A percentile compares a stretch with the other conserved stretches of the same genome.
Evolutionary conservation across 2,797 vertebrate genomes (phyloP).

Genomic region (Eospalax fontanierii): DNA sequence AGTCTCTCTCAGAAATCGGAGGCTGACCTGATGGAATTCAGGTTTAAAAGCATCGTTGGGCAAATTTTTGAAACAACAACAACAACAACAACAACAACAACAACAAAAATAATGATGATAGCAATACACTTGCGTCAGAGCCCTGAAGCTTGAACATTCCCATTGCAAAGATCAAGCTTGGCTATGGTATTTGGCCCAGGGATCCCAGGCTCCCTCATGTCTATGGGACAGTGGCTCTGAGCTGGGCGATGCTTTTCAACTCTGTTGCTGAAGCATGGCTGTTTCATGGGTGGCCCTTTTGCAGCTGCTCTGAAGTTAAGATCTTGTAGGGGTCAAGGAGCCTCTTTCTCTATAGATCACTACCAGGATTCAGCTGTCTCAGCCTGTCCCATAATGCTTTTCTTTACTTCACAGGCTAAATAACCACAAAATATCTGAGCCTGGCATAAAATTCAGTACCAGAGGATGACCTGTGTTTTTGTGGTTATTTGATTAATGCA

Average conservation of each 20-base stretch:
- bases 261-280: neutral
- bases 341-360: neutral
- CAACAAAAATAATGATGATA: neutral
- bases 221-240: neutral
- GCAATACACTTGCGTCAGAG: neutral
- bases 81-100: too few relatives aligned
- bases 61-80: constrained; percentile 23
- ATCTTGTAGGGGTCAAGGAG: neutral
- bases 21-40: neutral
- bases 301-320: neutral
- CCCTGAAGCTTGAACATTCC: neutral
- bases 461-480: neutral
- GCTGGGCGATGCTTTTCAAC: neutral
- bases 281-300: neutral
- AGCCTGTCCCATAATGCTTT: neutral
- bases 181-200: neutral
- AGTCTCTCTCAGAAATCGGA: neutral
- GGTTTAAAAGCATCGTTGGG: neutral
- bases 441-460: neutral
- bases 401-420: neutral
- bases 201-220: neutral
- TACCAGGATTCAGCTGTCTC: neutral
- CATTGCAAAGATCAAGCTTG: neutral
- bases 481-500: neutral
- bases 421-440: too few relatives aligned